phyloP scores from a whole-genome alignment of 2,888 invertebrate genomes.

The Pheosia tremula region DNA sequence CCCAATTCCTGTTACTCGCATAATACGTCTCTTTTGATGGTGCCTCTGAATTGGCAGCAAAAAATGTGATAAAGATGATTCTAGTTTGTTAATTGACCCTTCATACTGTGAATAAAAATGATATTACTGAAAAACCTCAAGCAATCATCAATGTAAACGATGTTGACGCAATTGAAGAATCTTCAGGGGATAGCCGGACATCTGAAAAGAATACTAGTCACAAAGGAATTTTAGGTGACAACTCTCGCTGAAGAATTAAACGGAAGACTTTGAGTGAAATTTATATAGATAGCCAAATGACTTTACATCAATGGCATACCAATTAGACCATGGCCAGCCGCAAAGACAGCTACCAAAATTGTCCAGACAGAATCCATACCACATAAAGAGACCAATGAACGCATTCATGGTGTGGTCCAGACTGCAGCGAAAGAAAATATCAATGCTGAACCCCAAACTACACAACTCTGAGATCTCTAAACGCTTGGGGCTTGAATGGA shows the following conservation, averaged over 20 bases:
- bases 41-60: neutral
- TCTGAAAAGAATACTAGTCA: neutral
- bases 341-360: constrained; percentile 60
- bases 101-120: neutral
- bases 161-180: neutral
- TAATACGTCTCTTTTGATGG: neutral
- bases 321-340: constrained; percentile 50
- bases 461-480: constrained; percentile 93
- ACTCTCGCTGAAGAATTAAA: neutral
- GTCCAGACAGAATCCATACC: constrained; percentile 86
- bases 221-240: neutral
- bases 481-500: constrained; percentile 93
- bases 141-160: neutral
- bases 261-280: neutral
- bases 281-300: constrained; percentile 23
- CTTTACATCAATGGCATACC: constrained; percentile 62
- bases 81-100: neutral
- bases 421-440: constrained; percentile 93
- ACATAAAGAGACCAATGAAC: constrained; percentile 99
- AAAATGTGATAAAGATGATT: neutral
- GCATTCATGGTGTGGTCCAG: constrained; percentile 99
- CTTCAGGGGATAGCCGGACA: neutral
- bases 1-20: neutral
- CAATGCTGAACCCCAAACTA: constrained; percentile 91
- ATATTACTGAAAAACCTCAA: neutral